Conservation (phyloP, 2,797 vertebrate species). For the Xerus rutilus region DNA sequence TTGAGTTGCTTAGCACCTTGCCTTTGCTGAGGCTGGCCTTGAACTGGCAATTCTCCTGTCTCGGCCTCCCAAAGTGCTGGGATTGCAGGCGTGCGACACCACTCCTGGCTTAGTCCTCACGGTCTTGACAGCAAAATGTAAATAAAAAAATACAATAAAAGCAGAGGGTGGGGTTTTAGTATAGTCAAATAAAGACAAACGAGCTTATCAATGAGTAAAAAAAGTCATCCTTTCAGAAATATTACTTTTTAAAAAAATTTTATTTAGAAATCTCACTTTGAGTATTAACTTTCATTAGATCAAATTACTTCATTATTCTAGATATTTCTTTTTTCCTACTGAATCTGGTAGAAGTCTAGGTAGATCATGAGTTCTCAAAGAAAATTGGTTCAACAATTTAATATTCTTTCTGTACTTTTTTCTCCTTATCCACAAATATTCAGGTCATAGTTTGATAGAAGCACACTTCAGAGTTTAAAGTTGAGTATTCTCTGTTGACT, state of each 20-base stretch:
- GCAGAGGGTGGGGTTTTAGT: neutral
- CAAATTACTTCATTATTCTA: slow-evolving; percentile 38
- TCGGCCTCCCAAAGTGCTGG: no score
- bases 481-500: neutral
- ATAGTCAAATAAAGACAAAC: neutral
- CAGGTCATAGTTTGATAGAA: slow-evolving; percentile 39
- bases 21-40: no score
- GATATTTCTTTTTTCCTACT: neutral
- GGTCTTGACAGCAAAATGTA: neutral
- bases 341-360: slow-evolving; percentile 27
- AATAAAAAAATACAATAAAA: neutral
- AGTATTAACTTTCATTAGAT: neutral
- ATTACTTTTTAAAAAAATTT: neutral
- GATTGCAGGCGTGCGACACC: no score
- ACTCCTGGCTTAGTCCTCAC: neutral
- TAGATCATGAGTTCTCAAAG: neutral
- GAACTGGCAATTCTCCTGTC: no score
- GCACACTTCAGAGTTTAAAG: neutral
- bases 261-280: slow-evolving; percentile 54
- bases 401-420: slow-evolving; percentile 2
- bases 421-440: neutral
- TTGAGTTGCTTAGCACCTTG: no score
- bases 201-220: neutral
- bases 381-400: neutral
- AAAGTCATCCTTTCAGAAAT: slow-evolving; percentile 51